Evolutionary conservation across 2,888 invertebrate species (phyloP).

Genomic region (Rotaria magnacalcarata): DNA sequence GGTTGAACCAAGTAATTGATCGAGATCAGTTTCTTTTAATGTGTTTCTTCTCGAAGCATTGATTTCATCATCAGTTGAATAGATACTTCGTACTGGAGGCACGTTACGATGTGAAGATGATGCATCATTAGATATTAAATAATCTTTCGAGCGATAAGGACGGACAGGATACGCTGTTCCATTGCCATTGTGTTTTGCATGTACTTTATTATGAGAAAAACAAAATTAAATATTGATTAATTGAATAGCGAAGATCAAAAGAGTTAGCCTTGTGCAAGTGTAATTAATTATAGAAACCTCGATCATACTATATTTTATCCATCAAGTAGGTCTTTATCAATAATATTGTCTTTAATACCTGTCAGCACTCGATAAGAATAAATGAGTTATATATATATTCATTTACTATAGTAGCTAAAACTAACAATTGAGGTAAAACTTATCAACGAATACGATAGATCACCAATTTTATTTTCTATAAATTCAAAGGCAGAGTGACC

Average conservation of each 20-base stretch:
- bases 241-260: too few relatives aligned
- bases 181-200: conserved; percentile 30
- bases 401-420: too few relatives aligned
- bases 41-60: not conserved
- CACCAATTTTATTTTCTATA: too few relatives aligned
- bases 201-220: not conserved
- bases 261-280: too few relatives aligned
- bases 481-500: too few relatives aligned
- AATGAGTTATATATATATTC: not conserved
- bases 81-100: not conserved
- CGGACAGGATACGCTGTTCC: conserved; percentile 23
- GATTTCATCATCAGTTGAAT: not conserved
- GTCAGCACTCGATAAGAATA: not conserved
- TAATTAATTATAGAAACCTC: too few relatives aligned
- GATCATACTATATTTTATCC: not conserved
- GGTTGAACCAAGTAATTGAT: conserved; percentile 1
- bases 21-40: conserved; percentile 33
- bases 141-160: conserved; percentile 36
- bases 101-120: not conserved
- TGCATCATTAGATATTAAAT: not conserved
- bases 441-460: too few relatives aligned
- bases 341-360: not conserved
- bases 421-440: too few relatives aligned
- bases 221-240: too few relatives aligned
- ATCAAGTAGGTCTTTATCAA: not conserved